Conservation (phyloP, 2,113 vertebrate genomes). For the Mastomys natalensis region DNA sequence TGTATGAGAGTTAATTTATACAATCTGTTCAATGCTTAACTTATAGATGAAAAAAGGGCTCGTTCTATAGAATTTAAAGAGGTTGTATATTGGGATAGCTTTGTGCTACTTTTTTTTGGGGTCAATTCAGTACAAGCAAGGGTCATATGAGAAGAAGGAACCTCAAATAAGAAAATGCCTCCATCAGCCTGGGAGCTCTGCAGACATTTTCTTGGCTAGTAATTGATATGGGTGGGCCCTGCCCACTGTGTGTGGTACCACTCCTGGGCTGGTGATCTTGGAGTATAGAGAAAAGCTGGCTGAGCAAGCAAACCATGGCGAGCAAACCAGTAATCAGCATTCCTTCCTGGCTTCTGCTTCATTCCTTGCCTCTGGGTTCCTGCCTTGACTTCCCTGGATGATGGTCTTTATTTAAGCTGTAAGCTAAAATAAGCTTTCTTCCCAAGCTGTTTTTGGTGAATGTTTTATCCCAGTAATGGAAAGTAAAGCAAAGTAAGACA, state of each 20-base stretch:
- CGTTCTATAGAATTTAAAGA: constrained; percentile 27
- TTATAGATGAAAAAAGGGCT: not conserved
- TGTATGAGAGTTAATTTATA: constrained; percentile 2
- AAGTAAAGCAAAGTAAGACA: not conserved
- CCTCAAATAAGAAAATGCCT: not conserved
- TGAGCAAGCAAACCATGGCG: no score
- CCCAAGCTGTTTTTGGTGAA: not conserved
- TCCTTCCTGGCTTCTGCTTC: not conserved
- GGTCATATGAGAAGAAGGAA: not conserved
- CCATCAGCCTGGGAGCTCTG: not conserved
- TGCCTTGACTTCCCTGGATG: not conserved
- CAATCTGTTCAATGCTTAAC: constrained; percentile 15
- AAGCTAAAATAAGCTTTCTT: not conserved
- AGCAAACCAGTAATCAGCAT: not conserved
- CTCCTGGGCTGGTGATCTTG: not conserved
- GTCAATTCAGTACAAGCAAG: not conserved
- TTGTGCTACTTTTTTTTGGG: not conserved
- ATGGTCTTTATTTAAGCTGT: not conserved
- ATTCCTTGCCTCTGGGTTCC: not conserved
- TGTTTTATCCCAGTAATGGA: not conserved
- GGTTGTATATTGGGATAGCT: not conserved
- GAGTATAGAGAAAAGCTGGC: not conserved
- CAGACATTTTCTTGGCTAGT: not conserved
- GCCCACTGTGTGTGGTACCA: not conserved
- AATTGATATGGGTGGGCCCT: not conserved